Percentiles rank a stretch among this genome's conserved stretches.
Conservation (phyloP, 2,888 invertebrate genomes). For the Kuschelorhynchus macadamiae region DNA sequence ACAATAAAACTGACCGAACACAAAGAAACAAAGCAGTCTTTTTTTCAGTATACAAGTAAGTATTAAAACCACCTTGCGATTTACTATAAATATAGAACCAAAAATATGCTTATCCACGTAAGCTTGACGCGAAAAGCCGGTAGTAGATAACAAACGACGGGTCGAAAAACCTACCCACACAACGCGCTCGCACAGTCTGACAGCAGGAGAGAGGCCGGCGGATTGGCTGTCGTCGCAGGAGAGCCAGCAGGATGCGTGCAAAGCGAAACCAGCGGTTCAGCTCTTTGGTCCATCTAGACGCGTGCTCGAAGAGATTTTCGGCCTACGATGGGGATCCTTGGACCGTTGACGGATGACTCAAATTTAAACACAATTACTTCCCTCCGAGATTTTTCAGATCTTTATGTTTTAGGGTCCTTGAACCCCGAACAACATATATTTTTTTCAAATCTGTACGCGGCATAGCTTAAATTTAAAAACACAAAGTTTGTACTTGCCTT, state of each 20-base stretch:
- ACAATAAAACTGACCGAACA: constrained; percentile 13
- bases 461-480: no score
- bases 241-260: constrained; percentile 26
- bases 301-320: constrained; percentile 28
- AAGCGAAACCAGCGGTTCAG: constrained; percentile 11
- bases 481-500: no score
- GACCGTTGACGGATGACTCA: no score
- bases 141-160: constrained; percentile 2
- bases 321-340: neutral
- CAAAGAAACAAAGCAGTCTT: constrained; percentile 5
- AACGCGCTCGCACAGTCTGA: constrained; percentile 29
- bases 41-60: neutral
- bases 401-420: no score
- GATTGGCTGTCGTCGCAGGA: constrained; percentile 29
- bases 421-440: no score
- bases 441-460: no score
- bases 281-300: constrained; percentile 1
- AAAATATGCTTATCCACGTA: constrained; percentile 20
- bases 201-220: constrained; percentile 28
- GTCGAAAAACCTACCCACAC: constrained; percentile 3
- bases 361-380: no score
- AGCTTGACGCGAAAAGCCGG: constrained; percentile 19
- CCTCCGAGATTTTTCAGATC: no score
- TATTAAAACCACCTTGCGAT: constrained; percentile 27
- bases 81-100: neutral